Percentiles rank a stretch among this genome's conserved stretches.
Evolutionary conservation across 2,797 vertebrate genomes (phyloP).

Genomic region (Acanthiza pusilla): DNA sequence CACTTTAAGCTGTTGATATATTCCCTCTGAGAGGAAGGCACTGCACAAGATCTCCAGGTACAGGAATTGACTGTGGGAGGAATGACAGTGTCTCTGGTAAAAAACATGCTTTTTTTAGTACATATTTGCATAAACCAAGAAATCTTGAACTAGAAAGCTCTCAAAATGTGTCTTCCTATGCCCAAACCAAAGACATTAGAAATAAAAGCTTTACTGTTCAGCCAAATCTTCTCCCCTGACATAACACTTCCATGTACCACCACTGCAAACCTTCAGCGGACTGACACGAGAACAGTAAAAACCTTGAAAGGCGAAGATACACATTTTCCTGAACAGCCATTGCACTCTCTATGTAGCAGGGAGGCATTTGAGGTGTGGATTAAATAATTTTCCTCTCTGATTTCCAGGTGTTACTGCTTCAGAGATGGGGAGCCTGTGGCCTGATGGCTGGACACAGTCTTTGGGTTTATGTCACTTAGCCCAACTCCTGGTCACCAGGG

Average conservation of each 20-base stretch:
- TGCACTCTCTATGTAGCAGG: background rate
- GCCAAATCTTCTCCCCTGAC: background rate
- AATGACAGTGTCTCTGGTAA: background rate
- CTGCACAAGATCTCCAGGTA: background rate
- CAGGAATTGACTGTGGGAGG: background rate
- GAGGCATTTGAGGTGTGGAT: background rate
- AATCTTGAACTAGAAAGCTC: background rate
- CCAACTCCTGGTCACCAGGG: background rate
- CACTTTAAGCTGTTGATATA: background rate
- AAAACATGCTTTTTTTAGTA: background rate
- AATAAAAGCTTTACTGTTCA: background rate
- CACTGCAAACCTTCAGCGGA: background rate
- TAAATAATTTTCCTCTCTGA: background rate
- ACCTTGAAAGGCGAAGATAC: background rate
- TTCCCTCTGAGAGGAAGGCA: background rate
- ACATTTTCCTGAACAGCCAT: background rate
- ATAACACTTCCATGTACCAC: accelerated
- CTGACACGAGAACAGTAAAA: background rate
- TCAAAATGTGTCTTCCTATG: background rate
- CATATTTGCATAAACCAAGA: background rate
- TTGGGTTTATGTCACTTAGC: background rate
- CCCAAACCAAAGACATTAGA: background rate
- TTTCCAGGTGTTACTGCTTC: background rate
- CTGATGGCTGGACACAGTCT: background rate
- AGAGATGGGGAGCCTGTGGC: background rate